phyloP scores from a whole-genome alignment of 2,113 vertebrate species.

The Vanacampus margaritifer region DNA sequence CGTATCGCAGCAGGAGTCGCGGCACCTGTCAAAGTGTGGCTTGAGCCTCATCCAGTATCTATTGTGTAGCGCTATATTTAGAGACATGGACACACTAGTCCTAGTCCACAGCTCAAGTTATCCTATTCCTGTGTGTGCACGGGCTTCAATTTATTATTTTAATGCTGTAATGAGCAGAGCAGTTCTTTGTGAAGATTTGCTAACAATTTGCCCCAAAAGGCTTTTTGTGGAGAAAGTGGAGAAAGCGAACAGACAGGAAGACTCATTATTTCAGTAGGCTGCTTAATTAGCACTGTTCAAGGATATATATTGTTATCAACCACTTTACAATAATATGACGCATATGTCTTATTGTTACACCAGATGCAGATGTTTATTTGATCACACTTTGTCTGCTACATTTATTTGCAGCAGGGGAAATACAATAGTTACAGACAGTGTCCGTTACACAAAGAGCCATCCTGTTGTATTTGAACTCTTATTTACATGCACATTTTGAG shows the following conservation, averaged over 20 bases:
- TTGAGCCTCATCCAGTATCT: conserved; percentile 14
- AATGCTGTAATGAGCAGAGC: conserved; percentile 1
- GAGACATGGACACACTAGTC: conserved; percentile 5
- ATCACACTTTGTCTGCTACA: too few relatives aligned
- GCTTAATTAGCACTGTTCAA: too few relatives aligned
- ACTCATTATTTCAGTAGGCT: neutral
- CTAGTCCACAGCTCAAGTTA: conserved; percentile 5
- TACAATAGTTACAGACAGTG: too few relatives aligned
- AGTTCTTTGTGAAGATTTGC: conserved; percentile 12
- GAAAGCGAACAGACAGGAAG: neutral
- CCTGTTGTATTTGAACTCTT: too few relatives aligned
- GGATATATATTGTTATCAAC: too few relatives aligned
- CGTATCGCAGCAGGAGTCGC: conserved; percentile 6
- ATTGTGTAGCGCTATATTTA: conserved; percentile 31
- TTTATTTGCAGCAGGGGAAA: too few relatives aligned
- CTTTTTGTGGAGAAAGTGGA: neutral
- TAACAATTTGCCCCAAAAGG: conserved; percentile 3
- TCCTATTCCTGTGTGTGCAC: conserved; percentile 14
- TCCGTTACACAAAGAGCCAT: too few relatives aligned
- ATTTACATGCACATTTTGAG: too few relatives aligned
- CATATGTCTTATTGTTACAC: too few relatives aligned
- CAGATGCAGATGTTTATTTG: too few relatives aligned
- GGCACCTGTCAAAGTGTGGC: conserved; percentile 11
- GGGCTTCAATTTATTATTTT: conserved; percentile 29
- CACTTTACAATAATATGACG: too few relatives aligned